Percentiles rank a stretch among this genome's conserved stretches.
phyloP scores from a whole-genome alignment of 1,140 invertebrate genomes.

The Rhopalosiphum padi region DNA sequence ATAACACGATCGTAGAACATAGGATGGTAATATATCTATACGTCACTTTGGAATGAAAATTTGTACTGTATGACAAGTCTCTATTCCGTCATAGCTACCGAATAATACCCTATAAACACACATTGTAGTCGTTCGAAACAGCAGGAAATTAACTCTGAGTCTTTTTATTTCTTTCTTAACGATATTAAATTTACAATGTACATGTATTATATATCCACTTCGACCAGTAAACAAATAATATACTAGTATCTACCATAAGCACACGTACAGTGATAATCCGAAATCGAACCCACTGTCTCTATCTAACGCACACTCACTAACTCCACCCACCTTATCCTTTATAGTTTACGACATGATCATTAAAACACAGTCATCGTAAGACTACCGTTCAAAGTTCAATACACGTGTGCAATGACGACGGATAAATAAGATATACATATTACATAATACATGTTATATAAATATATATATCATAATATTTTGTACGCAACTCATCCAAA shows the following conservation, averaged over 20 bases:
- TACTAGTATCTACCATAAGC: neutral
- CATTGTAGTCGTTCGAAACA: neutral
- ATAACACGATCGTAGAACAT: neutral
- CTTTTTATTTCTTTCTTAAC: neutral
- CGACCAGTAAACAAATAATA: constrained; percentile 8
- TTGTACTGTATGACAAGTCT: neutral
- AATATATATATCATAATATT: neutral
- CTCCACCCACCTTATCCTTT: neutral
- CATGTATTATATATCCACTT: neutral
- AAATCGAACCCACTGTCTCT: neutral
- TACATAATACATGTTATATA: neutral
- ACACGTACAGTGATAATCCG: neutral
- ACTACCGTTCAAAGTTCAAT: constrained; percentile 42
- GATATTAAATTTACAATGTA: neutral
- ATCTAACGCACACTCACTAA: too few relatives aligned
- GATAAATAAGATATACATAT: neutral
- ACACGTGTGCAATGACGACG: neutral
- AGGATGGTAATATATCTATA: neutral
- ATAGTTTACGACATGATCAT: constrained; percentile 8
- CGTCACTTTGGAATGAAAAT: neutral
- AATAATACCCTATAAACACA: constrained; percentile 11
- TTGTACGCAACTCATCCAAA: neutral
- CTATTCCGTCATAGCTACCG: neutral
- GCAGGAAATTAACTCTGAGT: neutral
- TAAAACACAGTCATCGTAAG: neutral